Conservation (phyloP, 2,113 vertebrate species). For the Nanorana parkeri region DNA sequence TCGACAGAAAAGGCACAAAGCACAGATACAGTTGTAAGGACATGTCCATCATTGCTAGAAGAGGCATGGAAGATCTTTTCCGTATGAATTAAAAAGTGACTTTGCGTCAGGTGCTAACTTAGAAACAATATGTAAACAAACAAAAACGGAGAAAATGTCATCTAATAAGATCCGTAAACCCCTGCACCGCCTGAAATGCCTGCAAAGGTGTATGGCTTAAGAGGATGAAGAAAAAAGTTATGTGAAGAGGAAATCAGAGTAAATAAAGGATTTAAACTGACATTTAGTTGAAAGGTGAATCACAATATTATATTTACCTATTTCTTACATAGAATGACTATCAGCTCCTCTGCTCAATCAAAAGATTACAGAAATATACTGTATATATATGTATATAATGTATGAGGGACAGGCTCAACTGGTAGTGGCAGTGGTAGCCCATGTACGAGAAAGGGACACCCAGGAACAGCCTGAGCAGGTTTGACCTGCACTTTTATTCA, state of each 20-base stretch:
- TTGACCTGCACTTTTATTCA: no score
- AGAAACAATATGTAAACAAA: constrained; percentile 43
- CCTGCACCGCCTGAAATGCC: constrained; percentile 20
- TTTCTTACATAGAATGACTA: constrained; percentile 15
- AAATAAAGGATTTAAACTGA: constrained; percentile 43
- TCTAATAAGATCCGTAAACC: constrained; percentile 28
- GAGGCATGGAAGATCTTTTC: background rate
- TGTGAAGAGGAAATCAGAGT: constrained; percentile 29
- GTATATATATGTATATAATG: background rate
- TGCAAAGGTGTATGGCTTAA: constrained; percentile 35
- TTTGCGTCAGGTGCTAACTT: background rate
- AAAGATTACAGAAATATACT: constrained; percentile 26
- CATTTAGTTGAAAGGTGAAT: constrained; percentile 49
- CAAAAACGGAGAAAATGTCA: constrained; percentile 45
- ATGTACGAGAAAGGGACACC: no score
- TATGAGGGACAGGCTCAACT: no score
- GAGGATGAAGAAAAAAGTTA: constrained; percentile 39
- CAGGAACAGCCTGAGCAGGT: no score
- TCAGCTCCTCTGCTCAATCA: background rate
- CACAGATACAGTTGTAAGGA: background rate
- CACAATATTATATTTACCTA: constrained; percentile 42
- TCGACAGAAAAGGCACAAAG: background rate
- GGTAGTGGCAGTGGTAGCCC: no score
- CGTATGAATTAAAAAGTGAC: background rate
- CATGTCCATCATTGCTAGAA: no score